Percentiles rank a stretch among this genome's conserved stretches.
Conservation (phyloP, 92 coral and sea anemone genomes). For the Diadumene lineata region DNA sequence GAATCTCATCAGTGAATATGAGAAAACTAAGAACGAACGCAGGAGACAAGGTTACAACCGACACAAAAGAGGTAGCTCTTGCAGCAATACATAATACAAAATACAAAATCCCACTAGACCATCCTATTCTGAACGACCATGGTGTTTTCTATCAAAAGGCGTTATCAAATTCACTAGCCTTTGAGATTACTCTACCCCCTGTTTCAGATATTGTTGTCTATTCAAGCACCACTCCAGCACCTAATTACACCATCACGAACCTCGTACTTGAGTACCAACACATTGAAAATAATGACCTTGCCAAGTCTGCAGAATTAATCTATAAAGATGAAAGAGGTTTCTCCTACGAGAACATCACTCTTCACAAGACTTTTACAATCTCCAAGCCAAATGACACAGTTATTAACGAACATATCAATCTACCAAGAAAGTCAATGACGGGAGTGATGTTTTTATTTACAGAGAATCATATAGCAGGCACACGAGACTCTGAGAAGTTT, state of each 20-base stretch:
- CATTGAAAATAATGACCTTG: conserved; percentile 37
- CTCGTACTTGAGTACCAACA: conserved; percentile 38
- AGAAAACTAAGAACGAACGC: conserved; percentile 40
- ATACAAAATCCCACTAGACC: conserved; percentile 33
- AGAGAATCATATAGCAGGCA: conserved; percentile 34
- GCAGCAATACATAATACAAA: conserved; percentile 43
- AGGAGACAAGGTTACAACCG: conserved; percentile 45
- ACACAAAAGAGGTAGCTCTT: conserved; percentile 42
- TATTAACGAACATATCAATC: conserved; percentile 49
- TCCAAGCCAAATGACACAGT: conserved; percentile 28
- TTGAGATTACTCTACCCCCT: conserved; percentile 43
- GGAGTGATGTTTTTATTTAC: conserved; percentile 43
- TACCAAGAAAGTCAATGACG: conserved; percentile 59
- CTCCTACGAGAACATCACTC: conserved; percentile 48
- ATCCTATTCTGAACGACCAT: conserved; percentile 48
- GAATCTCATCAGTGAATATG: conserved; percentile 36
- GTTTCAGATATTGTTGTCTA: conserved; percentile 38
- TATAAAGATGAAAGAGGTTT: conserved; percentile 41
- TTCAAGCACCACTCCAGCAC: conserved; percentile 8
- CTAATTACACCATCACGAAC: conserved; percentile 39
- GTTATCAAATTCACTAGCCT: conserved; percentile 35
- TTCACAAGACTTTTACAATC: conserved; percentile 57
- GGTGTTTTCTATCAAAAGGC: conserved; percentile 55
- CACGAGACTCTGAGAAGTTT: conserved; percentile 57
- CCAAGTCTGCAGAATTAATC: conserved; percentile 27